These are phyloP conservation scores for Sarcophaga peregrina DNA, from an alignment of 1,140 invertebrate genomes.

Conservation along the genomic window DNA sequence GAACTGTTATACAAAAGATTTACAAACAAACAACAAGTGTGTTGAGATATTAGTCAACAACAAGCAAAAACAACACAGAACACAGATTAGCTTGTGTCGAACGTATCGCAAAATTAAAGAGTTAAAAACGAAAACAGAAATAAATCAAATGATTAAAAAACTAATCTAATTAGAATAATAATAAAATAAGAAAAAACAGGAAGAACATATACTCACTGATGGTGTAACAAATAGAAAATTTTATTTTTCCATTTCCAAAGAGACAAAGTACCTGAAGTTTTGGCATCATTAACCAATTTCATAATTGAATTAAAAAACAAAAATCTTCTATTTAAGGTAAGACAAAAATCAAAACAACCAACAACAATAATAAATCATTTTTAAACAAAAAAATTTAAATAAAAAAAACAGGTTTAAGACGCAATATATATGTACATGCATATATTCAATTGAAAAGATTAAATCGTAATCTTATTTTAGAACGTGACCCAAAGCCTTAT, in stretches of 20 bases:
- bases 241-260: background rate
- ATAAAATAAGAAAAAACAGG: background rate
- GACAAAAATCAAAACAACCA: background rate
- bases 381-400: background rate
- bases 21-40: conserved; percentile 20
- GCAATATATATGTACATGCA: background rate
- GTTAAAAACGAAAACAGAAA: background rate
- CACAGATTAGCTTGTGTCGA: too few species aligned
- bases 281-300: too few species aligned
- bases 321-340: conserved; percentile 2
- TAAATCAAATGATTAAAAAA: background rate
- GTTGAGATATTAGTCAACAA: background rate
- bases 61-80: background rate
- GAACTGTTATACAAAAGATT: conserved; percentile 10
- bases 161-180: background rate
- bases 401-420: conserved; percentile 10
- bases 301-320: too few species aligned
- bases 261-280: background rate
- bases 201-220: background rate
- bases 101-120: background rate
- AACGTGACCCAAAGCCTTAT: conserved; percentile 26
- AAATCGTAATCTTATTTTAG: conserved; percentile 20
- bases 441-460: conserved; percentile 13
- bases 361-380: conserved; percentile 24
- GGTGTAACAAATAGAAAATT: background rate